Evolutionary conservation across 2,888 invertebrate species (phyloP).

Genomic region (Harpagoxenus sublaevis): DNA sequence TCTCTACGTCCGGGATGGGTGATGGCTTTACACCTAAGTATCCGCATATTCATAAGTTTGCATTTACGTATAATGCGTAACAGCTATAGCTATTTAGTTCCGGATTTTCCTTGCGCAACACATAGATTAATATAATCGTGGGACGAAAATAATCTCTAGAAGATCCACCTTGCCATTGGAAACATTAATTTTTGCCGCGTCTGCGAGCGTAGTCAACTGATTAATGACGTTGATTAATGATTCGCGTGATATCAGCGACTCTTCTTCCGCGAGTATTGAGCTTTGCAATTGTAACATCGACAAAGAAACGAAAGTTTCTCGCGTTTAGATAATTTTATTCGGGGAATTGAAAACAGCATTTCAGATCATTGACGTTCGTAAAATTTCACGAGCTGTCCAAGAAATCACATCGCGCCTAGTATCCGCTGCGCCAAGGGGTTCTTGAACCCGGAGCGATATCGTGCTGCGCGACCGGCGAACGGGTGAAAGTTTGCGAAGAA

Average conservation of each 20-base stretch:
- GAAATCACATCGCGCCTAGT: conserved; percentile 50
- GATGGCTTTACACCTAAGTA: no score
- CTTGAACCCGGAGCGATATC: conserved; percentile 74
- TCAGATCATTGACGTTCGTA: neutral
- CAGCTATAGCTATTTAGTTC: neutral
- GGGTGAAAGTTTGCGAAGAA: conserved; percentile 85
- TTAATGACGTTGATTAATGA: conserved; percentile 21
- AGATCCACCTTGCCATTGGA: conserved; percentile 6
- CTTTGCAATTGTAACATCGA: neutral
- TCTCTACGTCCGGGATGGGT: neutral
- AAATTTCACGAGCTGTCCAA: conserved; percentile 25
- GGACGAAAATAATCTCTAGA: conserved; percentile 8
- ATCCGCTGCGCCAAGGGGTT: conserved; percentile 69
- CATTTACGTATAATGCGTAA: neutral
- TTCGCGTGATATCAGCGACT: neutral
- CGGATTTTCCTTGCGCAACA: conserved; percentile 4
- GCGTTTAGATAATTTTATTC: neutral
- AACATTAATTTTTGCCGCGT: neutral
- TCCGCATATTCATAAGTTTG: neutral
- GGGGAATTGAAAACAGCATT: neutral
- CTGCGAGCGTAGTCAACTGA: neutral
- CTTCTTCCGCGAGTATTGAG: no score
- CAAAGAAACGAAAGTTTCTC: neutral
- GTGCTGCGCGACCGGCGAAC: conserved; percentile 64
- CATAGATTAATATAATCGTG: conserved; percentile 4